phyloP scores from a whole-genome alignment of 2,113 vertebrate genomes.

The Astur gentilis region DNA sequence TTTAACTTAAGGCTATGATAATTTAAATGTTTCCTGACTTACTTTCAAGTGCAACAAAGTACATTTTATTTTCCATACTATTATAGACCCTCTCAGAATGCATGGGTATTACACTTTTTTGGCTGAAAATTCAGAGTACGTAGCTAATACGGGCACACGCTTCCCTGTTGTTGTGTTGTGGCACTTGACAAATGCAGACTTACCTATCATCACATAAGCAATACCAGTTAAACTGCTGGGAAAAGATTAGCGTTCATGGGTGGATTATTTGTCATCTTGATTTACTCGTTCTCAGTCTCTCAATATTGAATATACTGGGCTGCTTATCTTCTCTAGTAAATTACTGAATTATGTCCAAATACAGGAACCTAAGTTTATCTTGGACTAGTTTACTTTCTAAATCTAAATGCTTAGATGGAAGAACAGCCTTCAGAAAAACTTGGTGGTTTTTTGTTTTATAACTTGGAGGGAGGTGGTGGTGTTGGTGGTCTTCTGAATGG shows the following conservation, averaged over 20 bases:
- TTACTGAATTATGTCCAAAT: background rate
- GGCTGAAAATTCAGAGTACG: background rate
- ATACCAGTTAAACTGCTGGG: background rate
- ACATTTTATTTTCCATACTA: background rate
- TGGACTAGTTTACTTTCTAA: background rate
- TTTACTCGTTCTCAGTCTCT: background rate
- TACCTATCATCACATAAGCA: background rate
- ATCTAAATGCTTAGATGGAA: background rate
- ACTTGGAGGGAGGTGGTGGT: background rate
- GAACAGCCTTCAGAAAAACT: background rate
- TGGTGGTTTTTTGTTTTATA: fast-evolving
- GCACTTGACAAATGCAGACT: background rate
- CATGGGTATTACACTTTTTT: background rate
- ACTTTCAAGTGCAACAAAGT: background rate
- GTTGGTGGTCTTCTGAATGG: background rate
- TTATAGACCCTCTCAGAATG: background rate
- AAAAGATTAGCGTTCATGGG: background rate
- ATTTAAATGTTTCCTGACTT: background rate
- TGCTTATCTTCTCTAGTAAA: background rate
- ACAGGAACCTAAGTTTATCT: background rate
- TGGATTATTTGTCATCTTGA: background rate
- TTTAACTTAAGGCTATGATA: background rate
- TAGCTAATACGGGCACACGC: background rate
- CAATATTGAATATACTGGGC: background rate
- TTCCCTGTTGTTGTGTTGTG: background rate